Conservation (phyloP, 2,888 invertebrate species). For the Dryobota labecula region DNA sequence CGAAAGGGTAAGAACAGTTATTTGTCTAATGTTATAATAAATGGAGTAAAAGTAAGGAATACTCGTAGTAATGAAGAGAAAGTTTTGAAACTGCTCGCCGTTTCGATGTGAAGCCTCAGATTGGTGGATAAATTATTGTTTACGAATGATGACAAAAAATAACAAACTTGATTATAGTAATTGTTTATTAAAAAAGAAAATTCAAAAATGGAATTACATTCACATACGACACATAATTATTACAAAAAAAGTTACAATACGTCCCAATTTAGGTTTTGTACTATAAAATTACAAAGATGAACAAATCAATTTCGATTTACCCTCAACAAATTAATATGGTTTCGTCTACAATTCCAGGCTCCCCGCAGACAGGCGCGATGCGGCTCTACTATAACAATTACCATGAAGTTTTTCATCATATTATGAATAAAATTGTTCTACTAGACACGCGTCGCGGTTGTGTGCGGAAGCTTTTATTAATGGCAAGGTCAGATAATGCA, state of each 20-base stretch:
- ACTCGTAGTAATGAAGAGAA: not conserved
- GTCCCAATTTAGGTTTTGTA: conserved; percentile 28
- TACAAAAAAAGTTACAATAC: conserved; percentile 32
- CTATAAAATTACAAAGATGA: not conserved
- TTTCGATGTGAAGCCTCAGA: not conserved
- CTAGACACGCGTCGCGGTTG: not conserved
- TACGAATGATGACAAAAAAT: conserved; percentile 6
- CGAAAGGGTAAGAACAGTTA: no score
- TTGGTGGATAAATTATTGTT: not conserved
- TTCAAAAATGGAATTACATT: no score
- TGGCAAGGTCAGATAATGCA: not conserved
- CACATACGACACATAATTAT: conserved; percentile 24
- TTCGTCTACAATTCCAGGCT: not conserved
- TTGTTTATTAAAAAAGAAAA: conserved; percentile 47
- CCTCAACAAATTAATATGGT: not conserved
- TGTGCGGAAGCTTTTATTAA: not conserved
- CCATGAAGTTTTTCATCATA: not conserved
- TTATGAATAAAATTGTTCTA: no score
- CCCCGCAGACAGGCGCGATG: not conserved
- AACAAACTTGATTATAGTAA: conserved; percentile 1
- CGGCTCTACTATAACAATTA: not conserved
- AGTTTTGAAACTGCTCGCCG: not conserved
- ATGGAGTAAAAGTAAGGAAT: no score
- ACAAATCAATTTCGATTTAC: not conserved
- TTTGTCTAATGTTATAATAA: no score